Base-by-base conservation (phyloP, 2,113 vertebrate species). In the Grantiella picta region DNA sequence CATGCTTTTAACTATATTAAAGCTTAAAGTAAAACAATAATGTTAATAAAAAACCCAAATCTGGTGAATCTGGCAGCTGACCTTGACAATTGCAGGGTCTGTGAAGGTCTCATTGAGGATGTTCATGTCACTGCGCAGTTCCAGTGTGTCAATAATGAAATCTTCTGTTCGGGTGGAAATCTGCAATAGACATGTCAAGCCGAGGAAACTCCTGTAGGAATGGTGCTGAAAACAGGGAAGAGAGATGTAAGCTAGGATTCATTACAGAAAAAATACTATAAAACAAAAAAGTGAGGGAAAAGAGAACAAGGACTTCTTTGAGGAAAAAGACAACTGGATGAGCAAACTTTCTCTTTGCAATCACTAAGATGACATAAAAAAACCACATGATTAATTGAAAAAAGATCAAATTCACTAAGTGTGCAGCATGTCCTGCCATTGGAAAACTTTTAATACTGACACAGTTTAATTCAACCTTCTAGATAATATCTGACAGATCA, bases 71-170 rank as follows among this genome's bases (percentile, higher is more conserved):
- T 80, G n/a, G 47, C 27, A 89, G 87, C 97, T 98, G 91, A 99
- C 99, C 99, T 99, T 99, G 53, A 99, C 98, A 29, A 99, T 98
- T 5, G 97, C 60, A 4, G 99, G 99, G 96, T 99, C 98, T 20
- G 99, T 99, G 96, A 99, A 99, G 25, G 98, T 98, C 97, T 99
- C 99, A 0, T 99, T 99, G 94, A 99, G 98, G 50, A 99, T 98
- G 95, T 98, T 98, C 98, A 99, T 94, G 94, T 99, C 98, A 0
- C 98, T 97, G 40, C 99, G 99, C n/a, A 99, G 97, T 42, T 99
- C 99, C 89, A 99, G 96, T 0, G 98, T 92, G 52, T 99, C 99
- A 2, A 99, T 94, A n/a, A 99, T 98, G 94, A 99, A 99, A 69
- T 99, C 99, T 76, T 99, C 99, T 0, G 98, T 98, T 11, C 99